Base-by-base conservation (phyloP, 2,797 vertebrate genomes). In the Hemibagrus guttatus region DNA sequence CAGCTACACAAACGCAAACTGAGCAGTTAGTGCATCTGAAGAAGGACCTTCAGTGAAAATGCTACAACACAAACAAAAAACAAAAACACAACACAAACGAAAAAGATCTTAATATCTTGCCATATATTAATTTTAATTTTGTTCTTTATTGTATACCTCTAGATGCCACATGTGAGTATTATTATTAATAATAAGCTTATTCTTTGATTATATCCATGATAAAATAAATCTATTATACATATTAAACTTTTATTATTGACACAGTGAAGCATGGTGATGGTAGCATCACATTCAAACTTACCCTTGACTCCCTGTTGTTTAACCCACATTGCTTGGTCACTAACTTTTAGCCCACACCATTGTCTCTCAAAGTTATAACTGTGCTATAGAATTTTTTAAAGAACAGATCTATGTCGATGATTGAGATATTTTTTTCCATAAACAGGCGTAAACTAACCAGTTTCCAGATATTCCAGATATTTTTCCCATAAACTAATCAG, bases 1-100 rank as follows among this genome's bases (percentile, higher is more conserved):
- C 76, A 79, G 31, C 23, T 42, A 63, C 23, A 63, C 58, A 39
- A 81, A 81, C 14, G 9, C 79, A 81, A 81, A 61, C 58, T 7
- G 42, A 79, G 56, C 21, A 59, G 76, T 79, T 79, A 59, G 2
- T 79, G 17, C 9, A 79, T 79, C 5, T 35, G 54, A 35, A 23
- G 14, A 79, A 4, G 19, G 54, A 23, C 54, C 19, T 21, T 59
- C 19, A 6, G n/a, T 54, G 46, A 75, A 75, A n/a, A 49, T 28
- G 14, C 54, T 54, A 58, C 54, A 79, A 21, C 5, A 7, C 39
- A 2, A 59, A 79, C 19, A 79, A 59, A 59, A 14, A 59, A 59
- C 21, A 3, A 3, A 58, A 35, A 19, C 52, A 21, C 21, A 31
- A 76, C 26, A 35, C 14, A 14, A 31, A 8, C 1, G 46, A 49